phyloP scores from a whole-genome alignment of 2,797 vertebrate genomes.

The Poeciliopsis gracilis region DNA sequence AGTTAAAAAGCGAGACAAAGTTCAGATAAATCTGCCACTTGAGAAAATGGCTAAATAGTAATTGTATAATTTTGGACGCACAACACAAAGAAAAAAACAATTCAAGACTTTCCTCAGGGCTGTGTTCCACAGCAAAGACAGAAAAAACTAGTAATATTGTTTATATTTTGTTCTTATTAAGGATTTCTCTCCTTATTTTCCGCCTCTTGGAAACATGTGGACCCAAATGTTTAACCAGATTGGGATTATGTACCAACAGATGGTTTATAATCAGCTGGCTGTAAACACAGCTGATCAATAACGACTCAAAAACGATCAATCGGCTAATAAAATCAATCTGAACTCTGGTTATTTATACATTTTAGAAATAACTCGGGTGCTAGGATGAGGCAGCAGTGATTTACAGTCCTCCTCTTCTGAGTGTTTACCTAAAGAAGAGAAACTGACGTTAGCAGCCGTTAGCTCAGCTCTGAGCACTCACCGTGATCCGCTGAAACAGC shows the following conservation, averaged over 20 bases:
- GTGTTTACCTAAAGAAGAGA: neutral
- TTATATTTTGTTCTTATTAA: neutral
- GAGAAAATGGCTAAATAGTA: neutral
- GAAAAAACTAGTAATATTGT: neutral
- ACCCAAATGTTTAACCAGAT: neutral
- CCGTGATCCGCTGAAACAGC: constrained; percentile 13
- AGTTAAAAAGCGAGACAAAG: neutral
- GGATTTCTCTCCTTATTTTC: neutral
- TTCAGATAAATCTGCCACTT: neutral
- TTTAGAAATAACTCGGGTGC: neutral
- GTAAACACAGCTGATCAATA: neutral
- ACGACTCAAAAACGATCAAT: neutral
- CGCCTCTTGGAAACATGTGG: neutral
- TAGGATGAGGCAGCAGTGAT: constrained; percentile 7
- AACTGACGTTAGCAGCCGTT: constrained; percentile 29
- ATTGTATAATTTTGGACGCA: neutral
- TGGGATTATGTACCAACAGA: constrained; percentile 1
- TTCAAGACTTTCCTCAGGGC: neutral
- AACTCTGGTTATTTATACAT: neutral
- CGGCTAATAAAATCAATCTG: neutral
- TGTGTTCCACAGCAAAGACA: neutral
- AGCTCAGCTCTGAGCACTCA: constrained; percentile 27
- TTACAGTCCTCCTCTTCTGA: neutral
- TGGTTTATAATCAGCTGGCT: constrained; percentile 1
- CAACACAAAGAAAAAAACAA: neutral